These are phyloP conservation scores for Spea hammondii DNA, from an alignment of 2,797 vertebrate genomes.

Conservation along the genomic window DNA sequence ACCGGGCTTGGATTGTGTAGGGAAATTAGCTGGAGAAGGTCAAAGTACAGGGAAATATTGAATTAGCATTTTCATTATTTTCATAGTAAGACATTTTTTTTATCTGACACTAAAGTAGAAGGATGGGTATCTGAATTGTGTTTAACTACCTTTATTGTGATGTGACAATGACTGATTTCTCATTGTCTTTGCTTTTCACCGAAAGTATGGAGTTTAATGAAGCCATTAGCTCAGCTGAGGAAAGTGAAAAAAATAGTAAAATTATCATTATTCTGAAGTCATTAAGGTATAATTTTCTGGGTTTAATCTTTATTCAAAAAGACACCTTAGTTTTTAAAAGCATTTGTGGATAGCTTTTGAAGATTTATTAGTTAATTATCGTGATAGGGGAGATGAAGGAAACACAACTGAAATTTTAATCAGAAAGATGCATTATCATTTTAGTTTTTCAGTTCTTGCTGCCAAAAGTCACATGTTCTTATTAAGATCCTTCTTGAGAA, in stretches of 20 bases:
- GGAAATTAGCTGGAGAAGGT: neutral
- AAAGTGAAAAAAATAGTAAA: slow-evolving; percentile 79
- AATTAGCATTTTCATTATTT: neutral
- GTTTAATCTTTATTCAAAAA: slow-evolving; percentile 76
- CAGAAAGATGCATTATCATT: slow-evolving; percentile 72
- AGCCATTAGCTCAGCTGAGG: slow-evolving; percentile 81
- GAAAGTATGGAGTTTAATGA: slow-evolving; percentile 80
- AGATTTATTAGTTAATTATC: slow-evolving; percentile 91
- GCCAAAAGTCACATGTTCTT: neutral
- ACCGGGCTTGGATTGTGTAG: no score
- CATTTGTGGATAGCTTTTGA: slow-evolving; percentile 78
- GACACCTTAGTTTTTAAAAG: slow-evolving; percentile 73
- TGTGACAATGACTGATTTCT: slow-evolving; percentile 81
- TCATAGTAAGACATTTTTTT: slow-evolving; percentile 3
- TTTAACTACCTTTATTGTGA: slow-evolving; percentile 80
- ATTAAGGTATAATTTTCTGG: slow-evolving; percentile 82
- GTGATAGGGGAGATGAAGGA: slow-evolving; percentile 77
- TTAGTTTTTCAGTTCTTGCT: slow-evolving; percentile 59
- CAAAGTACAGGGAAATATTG: slow-evolving; percentile 23
- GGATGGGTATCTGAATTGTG: slow-evolving; percentile 68
- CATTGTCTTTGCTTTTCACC: slow-evolving; percentile 72
- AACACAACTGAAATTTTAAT: slow-evolving; percentile 73
- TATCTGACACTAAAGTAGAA: slow-evolving; percentile 54
- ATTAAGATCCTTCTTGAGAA: neutral
- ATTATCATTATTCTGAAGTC: slow-evolving; percentile 81